phyloP scores from a whole-genome alignment of 2,113 vertebrate genomes.

The Taxidea taxus region DNA sequence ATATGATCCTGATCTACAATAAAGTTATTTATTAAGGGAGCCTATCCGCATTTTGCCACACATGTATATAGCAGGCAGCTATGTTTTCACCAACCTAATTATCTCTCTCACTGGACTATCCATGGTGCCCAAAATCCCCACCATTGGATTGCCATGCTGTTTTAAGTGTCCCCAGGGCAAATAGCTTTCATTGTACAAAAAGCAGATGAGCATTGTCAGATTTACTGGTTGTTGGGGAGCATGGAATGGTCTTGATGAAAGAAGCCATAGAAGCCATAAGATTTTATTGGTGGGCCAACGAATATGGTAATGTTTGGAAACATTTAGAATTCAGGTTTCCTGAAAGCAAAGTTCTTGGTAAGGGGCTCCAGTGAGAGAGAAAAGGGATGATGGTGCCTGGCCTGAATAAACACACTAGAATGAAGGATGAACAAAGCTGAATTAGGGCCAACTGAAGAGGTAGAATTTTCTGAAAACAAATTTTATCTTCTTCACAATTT shows the following conservation, averaged over 20 bases:
- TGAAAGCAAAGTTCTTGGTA: neutral
- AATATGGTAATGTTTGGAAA: neutral
- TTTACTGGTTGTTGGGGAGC: neutral
- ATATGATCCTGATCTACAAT: neutral
- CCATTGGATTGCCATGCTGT: neutral
- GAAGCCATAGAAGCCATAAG: neutral
- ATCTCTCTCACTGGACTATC: neutral
- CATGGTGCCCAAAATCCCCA: neutral
- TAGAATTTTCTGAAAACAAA: neutral
- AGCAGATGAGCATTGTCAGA: neutral
- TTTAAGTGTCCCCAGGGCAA: neutral
- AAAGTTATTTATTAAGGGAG: neutral
- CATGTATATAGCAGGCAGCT: neutral
- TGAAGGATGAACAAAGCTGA: neutral
- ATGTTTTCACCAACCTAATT: neutral
- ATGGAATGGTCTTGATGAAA: neutral
- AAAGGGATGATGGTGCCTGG: fast-evolving
- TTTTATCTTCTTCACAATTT: neutral
- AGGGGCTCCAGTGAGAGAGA: neutral
- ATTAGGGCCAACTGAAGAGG: neutral
- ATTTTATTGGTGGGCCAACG: neutral
- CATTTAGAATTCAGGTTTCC: neutral
- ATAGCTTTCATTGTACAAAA: neutral
- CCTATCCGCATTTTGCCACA: neutral
- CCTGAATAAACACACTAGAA: neutral